These are phyloP conservation scores for Ametastegia equiseti DNA, from an alignment of 2,888 invertebrate genomes.

Conservation along the genomic window DNA sequence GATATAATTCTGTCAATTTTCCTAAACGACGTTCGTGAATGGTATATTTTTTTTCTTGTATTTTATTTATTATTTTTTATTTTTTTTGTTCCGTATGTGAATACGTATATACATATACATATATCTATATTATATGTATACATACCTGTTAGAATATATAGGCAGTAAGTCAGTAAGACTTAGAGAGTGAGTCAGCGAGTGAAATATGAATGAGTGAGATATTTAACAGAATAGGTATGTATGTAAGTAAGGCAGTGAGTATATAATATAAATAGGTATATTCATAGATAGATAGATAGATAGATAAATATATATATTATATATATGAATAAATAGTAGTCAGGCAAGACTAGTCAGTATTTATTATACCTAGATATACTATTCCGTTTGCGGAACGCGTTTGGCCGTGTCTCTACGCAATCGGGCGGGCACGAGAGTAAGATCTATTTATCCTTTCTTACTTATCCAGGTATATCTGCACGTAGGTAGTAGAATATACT, in stretches of 20 bases:
- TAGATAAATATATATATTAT: background rate
- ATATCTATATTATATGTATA: background rate
- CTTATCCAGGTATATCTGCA: slow-evolving; percentile 54
- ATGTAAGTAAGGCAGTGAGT: background rate
- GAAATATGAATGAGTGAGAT: too few relatives aligned
- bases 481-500: slow-evolving; percentile 50
- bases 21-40: background rate
- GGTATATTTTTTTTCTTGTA: background rate
- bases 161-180: slow-evolving; percentile 3
- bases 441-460: slow-evolving; percentile 54
- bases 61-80: background rate
- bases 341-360: slow-evolving; percentile 69
- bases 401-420: slow-evolving; percentile 47
- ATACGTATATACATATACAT: background rate
- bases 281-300: background rate
- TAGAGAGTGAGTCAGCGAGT: background rate
- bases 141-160: background rate
- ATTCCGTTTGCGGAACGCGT: slow-evolving; percentile 33
- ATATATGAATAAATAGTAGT: slow-evolving; percentile 3
- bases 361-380: too few relatives aligned
- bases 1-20: background rate
- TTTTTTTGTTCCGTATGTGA: background rate
- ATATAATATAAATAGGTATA: background rate
- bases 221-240: background rate
- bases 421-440: background rate